These are phyloP conservation scores for Zaprionus tsacasi DNA, from an alignment of 1,140 invertebrate species.

Conservation along the genomic window DNA sequence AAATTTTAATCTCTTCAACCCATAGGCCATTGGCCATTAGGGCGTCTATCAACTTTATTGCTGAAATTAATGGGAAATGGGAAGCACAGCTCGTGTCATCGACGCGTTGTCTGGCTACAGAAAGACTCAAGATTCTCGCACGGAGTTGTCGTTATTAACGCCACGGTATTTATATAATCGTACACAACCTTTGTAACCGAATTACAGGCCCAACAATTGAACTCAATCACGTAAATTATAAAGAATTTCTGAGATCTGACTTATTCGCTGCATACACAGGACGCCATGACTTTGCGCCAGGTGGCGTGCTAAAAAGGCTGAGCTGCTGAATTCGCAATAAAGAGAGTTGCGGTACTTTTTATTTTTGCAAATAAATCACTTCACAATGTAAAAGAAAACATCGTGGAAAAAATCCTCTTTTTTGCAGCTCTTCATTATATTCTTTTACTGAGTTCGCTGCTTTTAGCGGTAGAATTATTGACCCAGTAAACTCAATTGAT, in stretches of 20 bases:
- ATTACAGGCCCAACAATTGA: conserved; percentile 16
- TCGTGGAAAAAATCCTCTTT: not conserved
- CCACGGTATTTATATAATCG: conserved; percentile 57
- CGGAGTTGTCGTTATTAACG: conserved; percentile 23
- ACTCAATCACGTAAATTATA: conserved; percentile 56
- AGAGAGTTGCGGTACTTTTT: conserved; percentile 1
- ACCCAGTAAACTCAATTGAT: not conserved
- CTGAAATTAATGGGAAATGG: conserved; percentile 43
- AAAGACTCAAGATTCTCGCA: conserved; percentile 7
- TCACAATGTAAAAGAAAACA: not conserved
- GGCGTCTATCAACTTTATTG: conserved; percentile 16
- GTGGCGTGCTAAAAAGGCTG: not conserved
- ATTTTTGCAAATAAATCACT: not conserved
- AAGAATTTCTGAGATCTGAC: conserved; percentile 37
- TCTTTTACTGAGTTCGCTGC: not conserved
- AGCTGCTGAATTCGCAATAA: not conserved
- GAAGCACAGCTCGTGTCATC: conserved; percentile 38
- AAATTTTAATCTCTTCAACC: conserved; percentile 12
- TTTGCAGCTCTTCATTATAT: not conserved
- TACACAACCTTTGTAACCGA: conserved; percentile 39
- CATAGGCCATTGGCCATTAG: conserved; percentile 45
- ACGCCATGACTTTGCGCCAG: not conserved
- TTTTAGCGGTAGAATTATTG: no score
- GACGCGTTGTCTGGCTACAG: not conserved
- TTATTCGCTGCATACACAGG: conserved; percentile 23